A percentile compares a stretch with the other conserved stretches of the same genome.
These are phyloP conservation scores for Pelvicachromis taeniatus DNA, from an alignment of 2,113 vertebrate genomes.

Conservation along the genomic window DNA sequence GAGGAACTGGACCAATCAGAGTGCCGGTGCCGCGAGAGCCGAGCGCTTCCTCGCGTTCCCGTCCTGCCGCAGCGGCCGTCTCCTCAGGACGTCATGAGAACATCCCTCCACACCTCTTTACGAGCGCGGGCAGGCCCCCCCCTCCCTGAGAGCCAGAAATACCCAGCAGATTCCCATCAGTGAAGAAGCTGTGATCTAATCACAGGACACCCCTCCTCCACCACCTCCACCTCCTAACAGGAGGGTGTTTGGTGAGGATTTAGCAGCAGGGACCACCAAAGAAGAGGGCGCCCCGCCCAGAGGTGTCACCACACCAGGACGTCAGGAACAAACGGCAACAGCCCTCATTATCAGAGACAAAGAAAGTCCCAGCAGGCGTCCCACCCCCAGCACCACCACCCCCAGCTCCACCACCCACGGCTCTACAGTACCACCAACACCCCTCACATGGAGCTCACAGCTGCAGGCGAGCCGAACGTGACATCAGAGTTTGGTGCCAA, in stretches of 20 bases:
- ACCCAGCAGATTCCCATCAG: neutral
- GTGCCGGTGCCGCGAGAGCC: too few relatives aligned
- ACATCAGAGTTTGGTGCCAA: neutral
- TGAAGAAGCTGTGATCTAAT: neutral
- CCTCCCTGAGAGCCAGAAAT: neutral
- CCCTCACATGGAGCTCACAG: neutral
- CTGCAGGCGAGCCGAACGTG: neutral
- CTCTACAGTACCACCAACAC: neutral
- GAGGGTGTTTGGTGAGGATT: neutral
- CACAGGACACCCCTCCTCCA: neutral
- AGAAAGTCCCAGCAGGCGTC: conserved; percentile 4
- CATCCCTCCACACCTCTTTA: neutral
- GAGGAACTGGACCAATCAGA: accelerated
- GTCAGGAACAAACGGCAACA: conserved; percentile 45
- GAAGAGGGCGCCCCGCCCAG: conserved; percentile 1
- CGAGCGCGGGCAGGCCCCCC: neutral
- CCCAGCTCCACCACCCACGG: neutral
- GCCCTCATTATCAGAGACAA: conserved; percentile 18
- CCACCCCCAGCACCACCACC: neutral
- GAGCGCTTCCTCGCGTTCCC: too few relatives aligned
- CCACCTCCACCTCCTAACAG: neutral
- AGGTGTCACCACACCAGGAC: conserved; percentile 21
- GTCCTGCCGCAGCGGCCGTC: neutral
- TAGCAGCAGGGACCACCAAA: conserved; percentile 44
- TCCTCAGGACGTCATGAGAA: accelerated